Base-by-base conservation (phyloP, 1,140 invertebrate species). In the Drosophila setifemur region DNA sequence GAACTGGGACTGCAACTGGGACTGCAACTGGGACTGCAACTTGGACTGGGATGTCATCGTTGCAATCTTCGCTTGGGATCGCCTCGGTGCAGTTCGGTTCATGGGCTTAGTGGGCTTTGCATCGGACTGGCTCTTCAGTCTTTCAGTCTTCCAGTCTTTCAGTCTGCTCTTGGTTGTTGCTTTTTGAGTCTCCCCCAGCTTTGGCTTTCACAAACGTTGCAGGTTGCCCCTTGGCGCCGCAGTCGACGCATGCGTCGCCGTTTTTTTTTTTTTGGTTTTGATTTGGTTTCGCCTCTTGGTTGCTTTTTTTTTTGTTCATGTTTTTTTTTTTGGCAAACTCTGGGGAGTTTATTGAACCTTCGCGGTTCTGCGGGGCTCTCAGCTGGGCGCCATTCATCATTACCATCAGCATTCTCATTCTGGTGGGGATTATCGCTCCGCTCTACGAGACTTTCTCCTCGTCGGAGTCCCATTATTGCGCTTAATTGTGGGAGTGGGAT, bases 291-390 rank as follows among this genome's bases (percentile, higher is more conserved):
- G 29, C 26, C 18, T 50, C 42, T 40, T 50, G 5, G 31, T 16
- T 40, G 21, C 31, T 69, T 31, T 47, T 39, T 72, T 44, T 44
- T 33, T n/a, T n/a, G n/a, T n/a, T n/a, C n/a, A n/a, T n/a, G n/a
- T 61, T 55, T 49, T 63, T 37, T 37, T 58, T 81, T 79, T 79
- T 82, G 63, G 78, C 78, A 75, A 82, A 72, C 75, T 69, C 29
- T 35, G 42, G 45, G 54, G 40, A 79, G 78, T 82, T 82, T 79
- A 82, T 79, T 82, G 78, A 82, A 82, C 78, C 53, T 48, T 72
- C 33, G 28, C 28, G 29, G 44, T 31, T 25, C 35, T 49, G 44
- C 18, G 14, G 21, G 12, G 31, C 31, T 61, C 60, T 64, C 60
- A 25, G 57, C 31, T 63, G 57, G 53, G 35, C 67, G 35, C 68